These are phyloP conservation scores for Nudaria mundana DNA, from an alignment of 2,888 invertebrate species.

Conservation along the genomic window DNA sequence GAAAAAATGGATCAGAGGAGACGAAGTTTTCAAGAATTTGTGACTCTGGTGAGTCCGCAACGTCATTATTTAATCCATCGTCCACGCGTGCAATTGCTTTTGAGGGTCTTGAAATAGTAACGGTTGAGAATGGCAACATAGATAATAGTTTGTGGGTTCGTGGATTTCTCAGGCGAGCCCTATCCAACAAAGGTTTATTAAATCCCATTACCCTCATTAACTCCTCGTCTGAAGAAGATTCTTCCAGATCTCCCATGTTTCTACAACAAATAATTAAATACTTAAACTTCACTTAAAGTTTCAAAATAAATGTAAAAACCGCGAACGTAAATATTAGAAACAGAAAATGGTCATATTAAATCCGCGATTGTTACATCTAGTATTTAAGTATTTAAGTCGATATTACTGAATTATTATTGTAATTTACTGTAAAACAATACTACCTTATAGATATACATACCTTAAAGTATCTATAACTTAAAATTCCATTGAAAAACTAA, in stretches of 20 bases:
- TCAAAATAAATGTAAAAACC: neutral
- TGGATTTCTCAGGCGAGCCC: slow-evolving; percentile 1
- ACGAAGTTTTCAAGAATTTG: too few species aligned
- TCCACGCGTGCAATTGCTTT: neutral
- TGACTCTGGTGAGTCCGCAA: too few species aligned
- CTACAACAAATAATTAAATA: neutral
- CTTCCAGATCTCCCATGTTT: neutral
- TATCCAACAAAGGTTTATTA: neutral
- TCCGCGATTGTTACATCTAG: neutral
- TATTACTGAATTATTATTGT: neutral
- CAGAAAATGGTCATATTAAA: neutral
- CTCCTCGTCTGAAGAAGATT: neutral
- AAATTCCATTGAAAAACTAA: too few species aligned
- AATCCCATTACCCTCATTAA: neutral
- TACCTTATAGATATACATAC: neutral
- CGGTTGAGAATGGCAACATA: neutral
- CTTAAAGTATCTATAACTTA: too few species aligned
- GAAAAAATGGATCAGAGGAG: too few species aligned
- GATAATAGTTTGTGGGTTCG: neutral
- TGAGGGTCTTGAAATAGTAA: neutral
- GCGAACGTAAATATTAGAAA: neutral
- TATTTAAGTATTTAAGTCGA: neutral
- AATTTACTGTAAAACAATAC: neutral
- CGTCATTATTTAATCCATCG: too few species aligned
- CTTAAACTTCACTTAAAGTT: neutral